Evolutionary conservation across 2,888 invertebrate species (phyloP).

Genomic region (Polydesmus complanatus): DNA sequence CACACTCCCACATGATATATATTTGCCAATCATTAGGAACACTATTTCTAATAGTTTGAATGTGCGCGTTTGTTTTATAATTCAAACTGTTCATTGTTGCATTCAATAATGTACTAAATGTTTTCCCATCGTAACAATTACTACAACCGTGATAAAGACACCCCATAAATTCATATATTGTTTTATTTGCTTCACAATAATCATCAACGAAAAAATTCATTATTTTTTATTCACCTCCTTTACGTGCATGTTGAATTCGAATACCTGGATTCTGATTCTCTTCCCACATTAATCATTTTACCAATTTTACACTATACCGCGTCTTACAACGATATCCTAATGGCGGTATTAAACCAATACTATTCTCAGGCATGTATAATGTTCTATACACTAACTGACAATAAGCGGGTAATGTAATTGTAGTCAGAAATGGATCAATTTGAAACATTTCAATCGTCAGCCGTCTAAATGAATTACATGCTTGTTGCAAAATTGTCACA

Average conservation of each 20-base stretch:
- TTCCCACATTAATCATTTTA: conserved; percentile 20
- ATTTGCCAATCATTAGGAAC: no score
- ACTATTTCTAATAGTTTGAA: no score
- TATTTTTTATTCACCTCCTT: conserved; percentile 18
- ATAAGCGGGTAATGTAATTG: conserved; percentile 19
- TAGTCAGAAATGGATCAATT: conserved; percentile 17
- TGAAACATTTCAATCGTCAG: background rate
- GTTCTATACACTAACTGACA: conserved; percentile 18
- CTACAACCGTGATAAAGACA: conserved; percentile 23
- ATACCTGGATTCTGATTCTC: conserved; percentile 9
- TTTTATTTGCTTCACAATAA: conserved; percentile 1
- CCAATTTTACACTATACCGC: background rate
- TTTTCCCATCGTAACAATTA: conserved; percentile 14
- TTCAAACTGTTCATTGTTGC: conserved; percentile 16
- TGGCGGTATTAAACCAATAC: conserved; percentile 18
- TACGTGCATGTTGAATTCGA: conserved; percentile 8
- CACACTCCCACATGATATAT: background rate
- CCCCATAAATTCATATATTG: no score
- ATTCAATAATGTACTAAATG: background rate
- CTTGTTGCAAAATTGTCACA: conserved; percentile 16
- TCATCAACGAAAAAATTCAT: conserved; percentile 20
- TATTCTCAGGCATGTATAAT: conserved; percentile 10
- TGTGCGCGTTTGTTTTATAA: no score
- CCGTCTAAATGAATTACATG: conserved; percentile 15
- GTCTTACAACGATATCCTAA: conserved; percentile 14